phyloP scores from a whole-genome alignment of 2,888 invertebrate species.

The Neocrepidodera transversa region DNA sequence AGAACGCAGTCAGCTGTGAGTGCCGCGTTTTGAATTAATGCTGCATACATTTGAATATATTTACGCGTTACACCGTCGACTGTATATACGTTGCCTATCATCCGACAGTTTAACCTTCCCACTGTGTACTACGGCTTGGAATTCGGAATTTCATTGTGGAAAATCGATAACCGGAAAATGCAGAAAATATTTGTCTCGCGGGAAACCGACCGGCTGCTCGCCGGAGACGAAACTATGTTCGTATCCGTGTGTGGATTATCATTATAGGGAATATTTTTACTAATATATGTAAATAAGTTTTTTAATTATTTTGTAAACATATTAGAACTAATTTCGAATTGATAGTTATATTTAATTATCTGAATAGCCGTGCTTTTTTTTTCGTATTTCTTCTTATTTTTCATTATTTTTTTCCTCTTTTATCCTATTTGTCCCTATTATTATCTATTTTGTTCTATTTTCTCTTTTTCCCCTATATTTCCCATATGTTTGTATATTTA shows the following conservation, averaged over 20 bases:
- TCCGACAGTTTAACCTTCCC: conserved; percentile 40
- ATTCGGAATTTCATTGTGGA: conserved; percentile 32
- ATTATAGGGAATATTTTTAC: not conserved
- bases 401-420: too few relatives aligned
- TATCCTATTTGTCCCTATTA: too few relatives aligned
- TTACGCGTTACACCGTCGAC: conserved; percentile 49
- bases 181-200: conserved; percentile 26
- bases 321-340: too few relatives aligned
- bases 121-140: conserved; percentile 37
- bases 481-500: too few relatives aligned
- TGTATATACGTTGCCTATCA: conserved; percentile 44
- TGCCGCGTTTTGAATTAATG: conserved; percentile 62
- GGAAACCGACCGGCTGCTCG: not conserved
- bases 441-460: too few relatives aligned
- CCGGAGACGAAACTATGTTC: not conserved
- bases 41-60: conserved; percentile 63
- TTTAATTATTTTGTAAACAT: too few relatives aligned
- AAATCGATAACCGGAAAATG: conserved; percentile 40
- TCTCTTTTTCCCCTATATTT: too few relatives aligned
- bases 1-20: conserved; percentile 62
- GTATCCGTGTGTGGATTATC: not conserved
- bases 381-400: too few relatives aligned
- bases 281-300: too few relatives aligned
- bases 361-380: too few relatives aligned
- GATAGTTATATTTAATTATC: too few relatives aligned